phyloP scores from a whole-genome alignment of 2,113 vertebrate genomes.

The Oxyura jamaicensis region DNA sequence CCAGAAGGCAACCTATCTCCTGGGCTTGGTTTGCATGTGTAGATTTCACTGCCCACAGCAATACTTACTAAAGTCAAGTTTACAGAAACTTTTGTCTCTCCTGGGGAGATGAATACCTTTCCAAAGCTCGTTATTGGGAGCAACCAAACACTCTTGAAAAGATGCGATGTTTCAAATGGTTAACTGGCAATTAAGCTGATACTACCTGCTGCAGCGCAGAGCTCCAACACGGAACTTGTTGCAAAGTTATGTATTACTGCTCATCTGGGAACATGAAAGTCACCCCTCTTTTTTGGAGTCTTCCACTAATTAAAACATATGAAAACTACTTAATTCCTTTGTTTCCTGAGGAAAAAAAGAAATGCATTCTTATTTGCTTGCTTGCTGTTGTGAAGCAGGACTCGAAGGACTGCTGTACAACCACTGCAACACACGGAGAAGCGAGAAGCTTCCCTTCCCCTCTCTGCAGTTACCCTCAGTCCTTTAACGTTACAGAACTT shows the following conservation, averaged over 20 bases:
- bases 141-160: constrained; percentile 12
- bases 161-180: neutral
- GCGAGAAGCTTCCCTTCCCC: neutral
- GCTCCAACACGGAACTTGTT: constrained; percentile 27
- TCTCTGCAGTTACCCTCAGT: neutral
- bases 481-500: neutral
- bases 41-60: constrained; percentile 62
- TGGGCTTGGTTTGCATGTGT: constrained; percentile 60
- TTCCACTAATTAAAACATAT: constrained; percentile 44
- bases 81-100: constrained; percentile 52
- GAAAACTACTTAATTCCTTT: constrained; percentile 31
- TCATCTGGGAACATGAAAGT: neutral
- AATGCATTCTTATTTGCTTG: constrained; percentile 39
- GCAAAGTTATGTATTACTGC: constrained; percentile 2
- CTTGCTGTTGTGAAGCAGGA: neutral
- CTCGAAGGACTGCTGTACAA: neutral
- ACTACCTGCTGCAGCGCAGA: constrained; percentile 10
- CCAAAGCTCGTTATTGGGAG: constrained; percentile 54
- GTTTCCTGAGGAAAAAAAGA: constrained; percentile 34
- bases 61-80: constrained; percentile 61
- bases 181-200: constrained; percentile 37
- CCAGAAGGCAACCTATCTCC: constrained; percentile 50
- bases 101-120: constrained; percentile 47
- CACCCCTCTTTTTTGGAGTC: neutral
- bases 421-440: neutral